A percentile compares a stretch with the other conserved stretches of the same genome.
These are phyloP conservation scores for Pseudomugil gertrudae DNA, from an alignment of 2,797 vertebrate genomes.

Conservation along the genomic window DNA sequence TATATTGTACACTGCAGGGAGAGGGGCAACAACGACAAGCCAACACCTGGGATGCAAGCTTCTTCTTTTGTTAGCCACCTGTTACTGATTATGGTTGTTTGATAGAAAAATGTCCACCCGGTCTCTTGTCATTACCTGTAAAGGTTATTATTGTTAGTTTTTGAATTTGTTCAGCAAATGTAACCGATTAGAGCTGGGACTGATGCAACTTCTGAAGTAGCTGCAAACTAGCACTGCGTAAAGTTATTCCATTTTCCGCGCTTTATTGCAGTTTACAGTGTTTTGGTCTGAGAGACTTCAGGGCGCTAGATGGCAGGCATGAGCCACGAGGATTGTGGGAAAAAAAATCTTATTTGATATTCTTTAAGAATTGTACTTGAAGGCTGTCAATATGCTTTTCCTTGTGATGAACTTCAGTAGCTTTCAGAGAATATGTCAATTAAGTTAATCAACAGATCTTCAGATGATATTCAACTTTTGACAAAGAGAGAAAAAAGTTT, in stretches of 20 bases:
- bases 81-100: slow-evolving; percentile 48
- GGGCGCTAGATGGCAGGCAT: slow-evolving; percentile 70
- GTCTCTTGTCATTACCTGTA: slow-evolving; percentile 48
- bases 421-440: not conserved
- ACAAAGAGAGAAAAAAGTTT: not conserved
- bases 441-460: slow-evolving; percentile 4
- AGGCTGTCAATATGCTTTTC: not conserved
- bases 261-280: not conserved
- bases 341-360: slow-evolving; percentile 15
- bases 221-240: not conserved
- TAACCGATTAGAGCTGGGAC: slow-evolving; percentile 4
- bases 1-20: not conserved
- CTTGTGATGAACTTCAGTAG: slow-evolving; percentile 1
- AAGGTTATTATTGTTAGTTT: slow-evolving; percentile 42
- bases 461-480: not conserved
- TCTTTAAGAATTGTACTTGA: slow-evolving; percentile 8
- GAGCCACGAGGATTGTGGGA: slow-evolving; percentile 48
- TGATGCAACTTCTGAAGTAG: slow-evolving; percentile 18
- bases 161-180: slow-evolving; percentile 15
- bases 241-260: not conserved
- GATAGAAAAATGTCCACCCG: slow-evolving; percentile 42
- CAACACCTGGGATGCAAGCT: slow-evolving; percentile 45
- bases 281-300: not conserved
- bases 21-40: slow-evolving; percentile 5
- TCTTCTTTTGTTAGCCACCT: slow-evolving; percentile 45